Evolutionary conservation across 1,140 invertebrate genomes (phyloP).

Genomic region (Tetragnatha versicolor): DNA sequence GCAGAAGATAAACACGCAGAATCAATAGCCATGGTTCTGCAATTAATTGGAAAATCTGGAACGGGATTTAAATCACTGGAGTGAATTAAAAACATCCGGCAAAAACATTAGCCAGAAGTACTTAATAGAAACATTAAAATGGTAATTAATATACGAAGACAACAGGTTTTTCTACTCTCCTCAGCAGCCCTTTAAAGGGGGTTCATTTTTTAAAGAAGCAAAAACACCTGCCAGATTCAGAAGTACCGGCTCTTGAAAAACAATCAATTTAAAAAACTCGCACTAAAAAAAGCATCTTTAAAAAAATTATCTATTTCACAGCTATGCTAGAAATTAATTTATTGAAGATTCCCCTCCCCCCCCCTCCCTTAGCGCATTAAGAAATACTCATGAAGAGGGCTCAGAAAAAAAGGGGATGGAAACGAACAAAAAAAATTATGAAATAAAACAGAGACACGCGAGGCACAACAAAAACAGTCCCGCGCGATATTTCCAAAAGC

Average conservation of each 20-base stretch:
- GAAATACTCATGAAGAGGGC: slow-evolving; percentile 29
- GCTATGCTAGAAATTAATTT: slow-evolving; percentile 54
- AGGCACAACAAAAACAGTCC: slow-evolving; percentile 44
- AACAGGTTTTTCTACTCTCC: slow-evolving; percentile 10
- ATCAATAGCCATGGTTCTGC: no score
- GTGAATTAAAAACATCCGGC: slow-evolving; percentile 40
- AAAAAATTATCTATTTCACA: slow-evolving; percentile 52
- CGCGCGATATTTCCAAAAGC: slow-evolving; percentile 49
- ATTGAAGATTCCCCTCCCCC: slow-evolving; percentile 35
- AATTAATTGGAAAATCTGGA: neutral
- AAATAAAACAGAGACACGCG: slow-evolving; percentile 32
- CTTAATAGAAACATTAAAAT: slow-evolving; percentile 55
- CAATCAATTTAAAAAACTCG: slow-evolving; percentile 49
- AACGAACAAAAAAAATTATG: slow-evolving; percentile 5
- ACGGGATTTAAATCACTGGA: slow-evolving; percentile 39
- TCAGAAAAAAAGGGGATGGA: neutral
- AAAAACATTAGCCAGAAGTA: slow-evolving; percentile 34
- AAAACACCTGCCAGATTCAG: slow-evolving; percentile 55
- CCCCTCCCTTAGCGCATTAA: slow-evolving; percentile 22
- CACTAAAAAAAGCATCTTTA: slow-evolving; percentile 8
- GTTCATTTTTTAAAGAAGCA: slow-evolving; percentile 41
- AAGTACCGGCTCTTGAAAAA: slow-evolving; percentile 42
- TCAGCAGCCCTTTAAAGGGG: neutral
- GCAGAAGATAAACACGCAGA: no score
- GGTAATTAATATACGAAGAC: slow-evolving; percentile 53